Base-by-base conservation (phyloP, 2,113 vertebrate species). In the Andinoacara biseriatus region DNA sequence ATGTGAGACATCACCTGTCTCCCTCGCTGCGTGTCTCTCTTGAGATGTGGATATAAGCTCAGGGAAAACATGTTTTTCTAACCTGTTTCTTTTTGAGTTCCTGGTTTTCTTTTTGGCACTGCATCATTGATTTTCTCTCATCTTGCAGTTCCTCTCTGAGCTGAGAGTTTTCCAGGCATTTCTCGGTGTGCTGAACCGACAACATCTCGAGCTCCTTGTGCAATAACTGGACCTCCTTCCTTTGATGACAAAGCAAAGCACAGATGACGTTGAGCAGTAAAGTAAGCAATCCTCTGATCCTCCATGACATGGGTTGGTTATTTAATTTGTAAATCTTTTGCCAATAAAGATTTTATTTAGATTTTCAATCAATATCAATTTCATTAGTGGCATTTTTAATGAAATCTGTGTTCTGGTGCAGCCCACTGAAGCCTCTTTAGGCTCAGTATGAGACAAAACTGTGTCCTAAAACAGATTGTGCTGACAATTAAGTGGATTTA, bases 181-280 rank as follows among this genome's bases (percentile, higher is more conserved):
- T 99, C 94, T 98, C 97, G 0, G 97, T 97, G 92, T 99, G 98
- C 94, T 99, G 98, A 90, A 97, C 96, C 0, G 98, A 99, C 33
- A 99, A 94, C 58, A 96, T 95, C 92, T 98, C 97, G 61, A 99
- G 96, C 93, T 99, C 98, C 90, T 97, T 95, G 78, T 97, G 97
- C 90, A 99, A 92, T 0, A 95, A 96, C 91, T 96, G 95, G 59
- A 98, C 90, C 93, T 97, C 97, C 88, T 97, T 97, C 92, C 98
- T 99, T 94, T 0, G 26, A 56, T 10, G 52, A 58, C 59, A 79
- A 54, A 90, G 20, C 81, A 88, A 54, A 17, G 40, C 18, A 78
- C 13, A 57, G 20, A 54, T 24, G 58, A 84, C 0, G 33, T 24
- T 2, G 33, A 14, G 43, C 33, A 0, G 63, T 40, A 33, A 79